Evolutionary conservation across 2,888 invertebrate genomes (phyloP), one percentile per base, ranked within the genome.

Genomic region (Peribatodes rhomboidaria): DNA sequence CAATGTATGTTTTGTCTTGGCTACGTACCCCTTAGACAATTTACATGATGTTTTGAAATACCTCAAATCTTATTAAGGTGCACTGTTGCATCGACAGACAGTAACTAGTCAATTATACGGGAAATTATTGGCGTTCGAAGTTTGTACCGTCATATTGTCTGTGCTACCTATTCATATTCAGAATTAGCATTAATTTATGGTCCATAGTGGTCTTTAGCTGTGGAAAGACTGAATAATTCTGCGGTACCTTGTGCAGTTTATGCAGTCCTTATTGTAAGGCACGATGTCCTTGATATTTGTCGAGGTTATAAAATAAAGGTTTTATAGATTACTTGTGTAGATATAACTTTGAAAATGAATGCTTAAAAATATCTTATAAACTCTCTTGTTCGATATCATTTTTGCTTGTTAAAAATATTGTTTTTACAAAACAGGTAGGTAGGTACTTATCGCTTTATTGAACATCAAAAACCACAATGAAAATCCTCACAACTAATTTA

Each of bases 1-100:
- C 77, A 74, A 77, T 78, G 77, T 80, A 68, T 79, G 78, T 72
- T 69, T 67, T 71, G 71, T 75, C 65, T 76, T 73, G 67, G 66
- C 47, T 39, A 59, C 67, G 72, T 67, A 72, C 72, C 72, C 56
- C 70, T 68, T 61, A 70, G 71, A 73, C 68, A 67, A 49, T 69
- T 70, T 71, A 70, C 72, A 71, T 70, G 67, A 61, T 70, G 70
- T 70, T 70, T 66, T 62, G 69, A 72, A 27, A 27, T 27, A 6
- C 2, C 27, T n/a, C 58, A 69, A 61, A 70, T 73, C 58, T 64
- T 46, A 61, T 56, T 41, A 27, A n/a, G 39, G 16, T 35, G 41
- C 37, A 37, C 61, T 44, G 42, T 61, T 64, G 49, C 46, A 65
- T 62, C n/a, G n/a, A n/a, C n/a, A n/a, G 54, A 69, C 37, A 41